Base-by-base conservation (phyloP, 2,797 vertebrate genomes). In the Dendrocincla tyrannina region DNA sequence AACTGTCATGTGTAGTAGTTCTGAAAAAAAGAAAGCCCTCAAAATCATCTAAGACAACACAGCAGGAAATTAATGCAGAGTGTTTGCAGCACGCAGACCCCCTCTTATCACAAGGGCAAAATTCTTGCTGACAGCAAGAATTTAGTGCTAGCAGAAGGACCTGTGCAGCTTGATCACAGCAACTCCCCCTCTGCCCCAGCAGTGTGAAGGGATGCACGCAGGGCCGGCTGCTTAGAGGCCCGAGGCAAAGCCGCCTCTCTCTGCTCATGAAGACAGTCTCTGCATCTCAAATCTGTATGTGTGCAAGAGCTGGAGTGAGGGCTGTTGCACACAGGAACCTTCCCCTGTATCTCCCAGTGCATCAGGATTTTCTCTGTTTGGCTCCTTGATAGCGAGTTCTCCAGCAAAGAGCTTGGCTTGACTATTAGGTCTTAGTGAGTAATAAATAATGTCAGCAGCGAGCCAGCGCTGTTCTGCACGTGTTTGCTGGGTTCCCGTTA, bases 361-460 rank as follows among this genome's bases (percentile, higher is more conserved):
- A 85, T 70, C 58, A 10, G 58, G 72, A 46, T 89, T 92, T 90
- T 81, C 82, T 93, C 77, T 93, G 49, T 91, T 90, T 93, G 81
- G 50, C 55, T 95, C 50, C 72, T 62, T 49, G 67, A 79, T 15
- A 76, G 78, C 0, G 22, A 83, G 44, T 50, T 85, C 58, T 92
- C 77, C 75, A 77, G 72, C 66, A 92, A 78, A 87, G 79, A 44
- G 75, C 56, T 83, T 89, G 85, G 90, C 74, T 82, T 62, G 67
- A 23, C 76, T 74, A 10, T 58, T 41, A 64, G 64, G 52, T 67
- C 75, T 72, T 66, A 56, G 62, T 60, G 76, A 9, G 1, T 53
- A 56, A 93, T 96, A 94, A 96, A 97, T 95, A 93, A 94, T 39
- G 78, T 93, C 92, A 75, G 81, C 70, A 64, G 58, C 1, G 3